Conservation (phyloP, 2,888 invertebrate genomes). For the Drosophila siamana region DNA sequence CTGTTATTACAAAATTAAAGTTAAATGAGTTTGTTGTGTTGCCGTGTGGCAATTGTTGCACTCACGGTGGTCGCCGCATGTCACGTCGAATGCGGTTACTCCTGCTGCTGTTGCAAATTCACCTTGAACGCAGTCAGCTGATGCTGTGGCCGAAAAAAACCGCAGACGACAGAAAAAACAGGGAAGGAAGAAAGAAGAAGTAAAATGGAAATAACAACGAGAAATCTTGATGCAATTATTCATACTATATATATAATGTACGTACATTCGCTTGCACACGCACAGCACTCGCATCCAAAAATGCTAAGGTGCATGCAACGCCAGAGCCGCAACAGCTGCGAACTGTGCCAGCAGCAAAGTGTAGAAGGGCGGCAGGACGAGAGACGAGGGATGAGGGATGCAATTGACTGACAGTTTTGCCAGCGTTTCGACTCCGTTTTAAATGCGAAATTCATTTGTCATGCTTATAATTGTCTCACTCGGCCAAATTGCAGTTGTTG, state of each 20-base stretch:
- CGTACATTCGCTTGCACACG: constrained; percentile 20
- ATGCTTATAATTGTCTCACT: constrained; percentile 82
- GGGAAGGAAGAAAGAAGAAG: constrained; percentile 4
- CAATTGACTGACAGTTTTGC: constrained; percentile 68
- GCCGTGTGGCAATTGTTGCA: constrained; percentile 39
- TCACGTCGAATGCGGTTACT: constrained; percentile 73
- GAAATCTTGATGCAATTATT: constrained; percentile 81
- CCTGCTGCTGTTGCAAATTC: constrained; percentile 60
- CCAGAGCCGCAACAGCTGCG: constrained; percentile 61
- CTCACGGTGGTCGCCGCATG: constrained; percentile 73
- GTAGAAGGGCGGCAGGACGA: background rate
- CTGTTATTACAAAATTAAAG: constrained; percentile 77
- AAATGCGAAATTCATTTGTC: constrained; percentile 82
- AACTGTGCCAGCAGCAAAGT: background rate
- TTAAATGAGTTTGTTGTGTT: constrained; percentile 65
- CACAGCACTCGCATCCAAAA: constrained; percentile 46
- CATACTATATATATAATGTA: constrained; percentile 48
- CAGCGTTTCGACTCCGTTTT: constrained; percentile 35
- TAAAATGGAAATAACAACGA: constrained; percentile 38
- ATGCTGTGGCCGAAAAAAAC: constrained; percentile 49
- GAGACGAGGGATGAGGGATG: constrained; percentile 5
- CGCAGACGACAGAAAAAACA: constrained; percentile 23
- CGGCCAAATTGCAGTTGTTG: constrained; percentile 69
- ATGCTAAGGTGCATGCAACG: constrained; percentile 63
- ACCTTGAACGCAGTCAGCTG: constrained; percentile 73